These are phyloP conservation scores for Nematostella vectensis DNA, from an alignment of 92 coral and sea anemone species.

Conservation along the genomic window DNA sequence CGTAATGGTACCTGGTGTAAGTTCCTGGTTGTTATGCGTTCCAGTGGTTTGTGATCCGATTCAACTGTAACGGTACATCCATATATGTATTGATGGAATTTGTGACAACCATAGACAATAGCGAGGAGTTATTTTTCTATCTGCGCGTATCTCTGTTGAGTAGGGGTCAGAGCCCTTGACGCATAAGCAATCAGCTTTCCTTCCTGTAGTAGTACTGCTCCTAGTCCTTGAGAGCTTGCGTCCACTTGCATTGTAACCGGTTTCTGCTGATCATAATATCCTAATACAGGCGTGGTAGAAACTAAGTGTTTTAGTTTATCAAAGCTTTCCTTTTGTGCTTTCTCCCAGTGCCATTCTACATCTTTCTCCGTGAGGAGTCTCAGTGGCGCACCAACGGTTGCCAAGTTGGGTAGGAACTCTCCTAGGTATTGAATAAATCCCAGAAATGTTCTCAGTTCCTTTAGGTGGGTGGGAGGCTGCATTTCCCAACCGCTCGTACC, in stretches of 20 bases:
- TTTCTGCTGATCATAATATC: constrained; percentile 47
- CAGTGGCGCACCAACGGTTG: constrained; percentile 33
- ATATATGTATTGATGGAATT: constrained; percentile 18
- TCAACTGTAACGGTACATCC: constrained; percentile 14
- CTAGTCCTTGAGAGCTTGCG: constrained; percentile 23
- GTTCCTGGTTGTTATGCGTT: constrained; percentile 14
- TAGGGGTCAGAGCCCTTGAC: constrained; percentile 34
- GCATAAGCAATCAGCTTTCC: constrained; percentile 39
- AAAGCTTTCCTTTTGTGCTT: constrained; percentile 32
- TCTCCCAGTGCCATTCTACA: constrained; percentile 51
- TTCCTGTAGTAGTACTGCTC: constrained; percentile 29
- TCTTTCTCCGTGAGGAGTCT: constrained; percentile 28
- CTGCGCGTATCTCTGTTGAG: constrained; percentile 22
- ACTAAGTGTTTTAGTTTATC: constrained; percentile 34
- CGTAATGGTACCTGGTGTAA: constrained; percentile 10
- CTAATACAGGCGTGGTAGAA: constrained; percentile 35
- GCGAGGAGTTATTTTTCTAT: constrained; percentile 31
- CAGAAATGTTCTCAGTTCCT: constrained; percentile 24
- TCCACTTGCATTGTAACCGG: constrained; percentile 33
- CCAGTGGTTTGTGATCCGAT: constrained; percentile 32
- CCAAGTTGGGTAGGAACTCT: constrained; percentile 44
- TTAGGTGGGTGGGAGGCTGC: constrained; percentile 9
- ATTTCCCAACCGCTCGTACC: constrained; percentile 20
- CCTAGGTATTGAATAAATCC: constrained; percentile 25
- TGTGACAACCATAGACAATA: constrained; percentile 9